Percentiles rank a stretch among this genome's conserved stretches.
These are phyloP conservation scores for Argyrosomus japonicus DNA, from an alignment of 2,113 vertebrate species.

Conservation along the genomic window DNA sequence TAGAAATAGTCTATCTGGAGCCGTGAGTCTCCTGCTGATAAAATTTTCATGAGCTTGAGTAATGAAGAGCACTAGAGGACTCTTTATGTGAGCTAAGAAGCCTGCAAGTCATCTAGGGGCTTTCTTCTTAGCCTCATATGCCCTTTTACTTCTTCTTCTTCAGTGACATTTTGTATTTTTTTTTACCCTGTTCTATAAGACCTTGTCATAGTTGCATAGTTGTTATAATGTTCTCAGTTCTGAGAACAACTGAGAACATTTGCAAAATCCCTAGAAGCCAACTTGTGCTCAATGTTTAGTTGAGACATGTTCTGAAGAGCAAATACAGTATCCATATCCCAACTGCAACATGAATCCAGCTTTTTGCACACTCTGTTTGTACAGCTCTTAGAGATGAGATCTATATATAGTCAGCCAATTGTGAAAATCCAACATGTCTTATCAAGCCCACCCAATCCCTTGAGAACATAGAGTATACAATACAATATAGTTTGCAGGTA, in stretches of 20 bases:
- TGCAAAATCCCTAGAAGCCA: not conserved
- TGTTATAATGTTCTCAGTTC: not conserved
- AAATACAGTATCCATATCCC: not conserved
- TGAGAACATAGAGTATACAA: not conserved
- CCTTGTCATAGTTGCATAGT: not conserved
- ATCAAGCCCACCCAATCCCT: constrained; percentile 2
- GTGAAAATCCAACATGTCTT: constrained; percentile 9
- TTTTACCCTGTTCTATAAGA: not conserved
- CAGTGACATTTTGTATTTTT: not conserved
- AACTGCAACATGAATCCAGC: constrained; percentile 6
- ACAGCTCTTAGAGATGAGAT: constrained; percentile 3
- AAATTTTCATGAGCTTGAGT: constrained; percentile 76
- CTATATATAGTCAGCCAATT: not conserved
- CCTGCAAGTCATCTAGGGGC: constrained; percentile 47
- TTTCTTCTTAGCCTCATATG: constrained; percentile 58
- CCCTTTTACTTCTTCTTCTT: constrained; percentile 39
- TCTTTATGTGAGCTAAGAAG: constrained; percentile 41
- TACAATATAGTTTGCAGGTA: constrained; percentile 84
- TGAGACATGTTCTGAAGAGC: constrained; percentile 1
- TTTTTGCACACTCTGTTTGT: constrained; percentile 4
- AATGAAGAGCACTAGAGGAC: constrained; percentile 46
- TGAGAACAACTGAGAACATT: not conserved
- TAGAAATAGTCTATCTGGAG: constrained; percentile 43
- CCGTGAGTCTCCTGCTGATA: constrained; percentile 76
- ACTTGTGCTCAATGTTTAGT: not conserved